These are phyloP conservation scores for Drosophila lutescens DNA, from an alignment of 2,888 invertebrate species.

Conservation along the genomic window DNA sequence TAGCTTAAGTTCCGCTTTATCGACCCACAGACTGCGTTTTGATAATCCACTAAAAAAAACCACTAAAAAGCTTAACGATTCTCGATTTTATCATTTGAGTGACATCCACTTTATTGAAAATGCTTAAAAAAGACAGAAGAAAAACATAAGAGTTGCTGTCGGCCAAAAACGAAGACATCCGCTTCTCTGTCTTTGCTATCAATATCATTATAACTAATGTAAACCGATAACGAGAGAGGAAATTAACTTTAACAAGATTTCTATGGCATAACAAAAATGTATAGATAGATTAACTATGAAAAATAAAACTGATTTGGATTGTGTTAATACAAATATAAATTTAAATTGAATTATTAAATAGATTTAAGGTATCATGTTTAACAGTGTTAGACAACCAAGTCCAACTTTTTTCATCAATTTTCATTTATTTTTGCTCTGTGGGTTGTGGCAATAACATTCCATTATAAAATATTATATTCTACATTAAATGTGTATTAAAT, in stretches of 20 bases:
- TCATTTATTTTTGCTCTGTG: not conserved
- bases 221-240: not conserved
- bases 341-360: not conserved
- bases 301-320: no score
- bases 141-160: not conserved
- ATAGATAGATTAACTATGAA: no score
- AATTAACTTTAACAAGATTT: not conserved
- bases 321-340: no score
- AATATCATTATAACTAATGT: not conserved
- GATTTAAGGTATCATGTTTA: no score
- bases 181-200: not conserved
- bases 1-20: not conserved
- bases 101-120: conserved; percentile 5
- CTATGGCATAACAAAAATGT: no score
- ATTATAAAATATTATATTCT: no score
- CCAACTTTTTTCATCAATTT: not conserved
- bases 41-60: not conserved
- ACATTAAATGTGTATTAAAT: no score
- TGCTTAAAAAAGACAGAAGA: not conserved
- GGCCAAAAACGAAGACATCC: not conserved
- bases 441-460: no score
- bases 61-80: conserved; percentile 3
- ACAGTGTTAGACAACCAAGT: not conserved
- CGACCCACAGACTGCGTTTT: not conserved
- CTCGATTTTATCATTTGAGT: not conserved